A percentile compares a stretch with the other conserved stretches of the same genome.
phyloP scores from a whole-genome alignment of 2,797 vertebrate genomes.

The Apogon hyalosoma region DNA sequence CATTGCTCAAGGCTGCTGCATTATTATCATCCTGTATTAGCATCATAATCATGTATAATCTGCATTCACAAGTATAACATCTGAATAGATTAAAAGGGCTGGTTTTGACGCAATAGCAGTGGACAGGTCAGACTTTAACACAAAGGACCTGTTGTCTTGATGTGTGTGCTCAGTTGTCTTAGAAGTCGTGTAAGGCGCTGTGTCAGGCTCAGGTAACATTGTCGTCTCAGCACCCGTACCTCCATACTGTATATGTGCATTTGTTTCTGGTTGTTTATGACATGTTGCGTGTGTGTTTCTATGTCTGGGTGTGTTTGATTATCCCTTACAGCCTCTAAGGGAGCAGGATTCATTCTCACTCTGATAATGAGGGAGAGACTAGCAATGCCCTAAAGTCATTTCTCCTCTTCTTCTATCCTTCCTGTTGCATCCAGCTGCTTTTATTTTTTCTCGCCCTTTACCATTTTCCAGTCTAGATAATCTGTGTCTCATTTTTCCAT shows the following conservation, averaged over 20 bases:
- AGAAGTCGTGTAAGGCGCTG: constrained; percentile 36
- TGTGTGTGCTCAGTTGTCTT: constrained; percentile 19
- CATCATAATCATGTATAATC: constrained; percentile 68
- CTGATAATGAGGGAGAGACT: constrained; percentile 88
- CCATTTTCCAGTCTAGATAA: constrained; percentile 44
- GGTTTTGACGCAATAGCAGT: constrained; percentile 25
- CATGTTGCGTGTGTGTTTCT: constrained; percentile 27
- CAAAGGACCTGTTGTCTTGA: constrained; percentile 17
- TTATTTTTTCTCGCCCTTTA: constrained; percentile 39
- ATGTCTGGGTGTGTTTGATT: constrained; percentile 82
- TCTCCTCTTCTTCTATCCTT: constrained; percentile 77
- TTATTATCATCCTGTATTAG: constrained; percentile 67
- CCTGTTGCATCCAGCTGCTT: constrained; percentile 70
- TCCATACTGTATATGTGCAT: constrained; percentile 40
- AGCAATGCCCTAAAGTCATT: constrained; percentile 86
- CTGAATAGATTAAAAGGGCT: constrained; percentile 54
- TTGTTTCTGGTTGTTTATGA: constrained; percentile 47
- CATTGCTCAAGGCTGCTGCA: constrained; percentile 62
- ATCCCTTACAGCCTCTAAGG: constrained; percentile 82
- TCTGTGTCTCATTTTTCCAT: constrained; percentile 31
- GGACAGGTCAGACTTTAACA: constrained; percentile 5
- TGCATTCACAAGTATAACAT: constrained; percentile 57
- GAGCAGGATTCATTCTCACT: constrained; percentile 85
- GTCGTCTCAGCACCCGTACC: constrained; percentile 20
- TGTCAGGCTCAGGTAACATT: constrained; percentile 30